Conservation (phyloP, 1,140 invertebrate species). For the Diabrotica virgifera region DNA sequence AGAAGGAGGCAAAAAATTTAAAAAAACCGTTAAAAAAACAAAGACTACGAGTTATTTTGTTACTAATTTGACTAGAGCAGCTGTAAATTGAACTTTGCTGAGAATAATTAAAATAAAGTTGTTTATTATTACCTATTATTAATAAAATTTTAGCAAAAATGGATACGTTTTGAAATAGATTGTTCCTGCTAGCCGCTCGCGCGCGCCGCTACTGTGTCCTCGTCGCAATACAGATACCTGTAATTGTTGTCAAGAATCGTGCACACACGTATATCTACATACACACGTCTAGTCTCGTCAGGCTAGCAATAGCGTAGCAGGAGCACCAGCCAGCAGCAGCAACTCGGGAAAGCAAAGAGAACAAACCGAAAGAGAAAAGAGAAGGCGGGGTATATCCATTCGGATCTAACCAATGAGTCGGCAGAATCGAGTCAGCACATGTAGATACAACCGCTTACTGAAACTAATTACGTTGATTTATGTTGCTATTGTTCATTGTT, state of each 20-base stretch:
- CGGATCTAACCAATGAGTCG: slow-evolving; percentile 46
- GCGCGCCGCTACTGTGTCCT: not conserved
- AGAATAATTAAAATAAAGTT: too few species aligned
- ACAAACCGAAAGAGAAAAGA: slow-evolving; percentile 4
- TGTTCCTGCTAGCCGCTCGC: not conserved
- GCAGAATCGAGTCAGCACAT: slow-evolving; percentile 42
- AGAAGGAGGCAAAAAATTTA: too few species aligned
- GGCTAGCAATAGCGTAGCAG: not conserved
- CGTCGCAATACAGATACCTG: slow-evolving; percentile 2
- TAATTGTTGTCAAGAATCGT: slow-evolving; percentile 11
- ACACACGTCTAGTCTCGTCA: not conserved
- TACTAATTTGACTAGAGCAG: too few species aligned
- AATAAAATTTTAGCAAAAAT: too few species aligned
- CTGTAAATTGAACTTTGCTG: too few species aligned
- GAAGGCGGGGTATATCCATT: slow-evolving; percentile 45
- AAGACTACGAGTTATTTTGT: too few species aligned
- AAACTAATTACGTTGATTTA: slow-evolving; percentile 68
- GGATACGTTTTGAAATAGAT: not conserved
- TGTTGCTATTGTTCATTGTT: slow-evolving; percentile 65
- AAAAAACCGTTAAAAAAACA: too few species aligned
- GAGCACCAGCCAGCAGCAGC: not conserved
- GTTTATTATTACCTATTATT: too few species aligned
- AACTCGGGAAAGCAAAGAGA: not conserved
- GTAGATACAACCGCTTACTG: slow-evolving; percentile 51
- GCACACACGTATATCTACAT: slow-evolving; percentile 4